Evolutionary conservation across 2,888 invertebrate species (phyloP), one percentile per base, ranked within the genome.

Genomic region (Willowsia nigromaculata): DNA sequence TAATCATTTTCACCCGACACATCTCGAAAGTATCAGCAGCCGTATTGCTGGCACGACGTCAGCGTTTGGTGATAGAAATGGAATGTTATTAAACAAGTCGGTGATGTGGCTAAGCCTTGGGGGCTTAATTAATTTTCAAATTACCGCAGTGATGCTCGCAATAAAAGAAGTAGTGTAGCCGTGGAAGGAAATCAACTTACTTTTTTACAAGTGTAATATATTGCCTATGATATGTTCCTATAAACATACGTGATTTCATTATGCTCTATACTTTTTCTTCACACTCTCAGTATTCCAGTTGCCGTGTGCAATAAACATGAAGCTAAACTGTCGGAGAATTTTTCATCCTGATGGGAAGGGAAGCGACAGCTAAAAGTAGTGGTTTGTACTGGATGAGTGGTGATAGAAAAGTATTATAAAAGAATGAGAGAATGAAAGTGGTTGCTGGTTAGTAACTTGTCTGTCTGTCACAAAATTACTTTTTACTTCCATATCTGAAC

Each of bases 91-190:
- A 88, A 74, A 88, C 76, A 81, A 82, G 88, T 82, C 62, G 82
- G 82, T 88, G 74, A 82, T 82, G 82, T 88, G 59, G 82, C 88
- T 88, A 88, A 82, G 82, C 88, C 88, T 88, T 62, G 74, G 82
- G 88, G 88, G 88, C 88, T 88, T 88, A 88, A 88, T 88, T 88
- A 88, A 82, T 82, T 88, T 88, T 88, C 82, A 88, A 82, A 82
- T 82, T 82, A 82, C 88, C 74, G 82, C 82, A 88, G 88, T 82
- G 76, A 88, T 88, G 82, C 30, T 71, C 82, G 88, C 74, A 82
- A 88, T 88, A 88, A 88, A 88, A 88, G 82, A 74, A 68, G 83
- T 25, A 27, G 65, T 71, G 18, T 37, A 11, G 62, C 30, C 27
- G 2, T 15, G 13, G 65, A 65, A 47, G 47, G 85, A 50, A 85